Conservation (phyloP, 2,113 vertebrate genomes). For the Podocnemis expansa region DNA sequence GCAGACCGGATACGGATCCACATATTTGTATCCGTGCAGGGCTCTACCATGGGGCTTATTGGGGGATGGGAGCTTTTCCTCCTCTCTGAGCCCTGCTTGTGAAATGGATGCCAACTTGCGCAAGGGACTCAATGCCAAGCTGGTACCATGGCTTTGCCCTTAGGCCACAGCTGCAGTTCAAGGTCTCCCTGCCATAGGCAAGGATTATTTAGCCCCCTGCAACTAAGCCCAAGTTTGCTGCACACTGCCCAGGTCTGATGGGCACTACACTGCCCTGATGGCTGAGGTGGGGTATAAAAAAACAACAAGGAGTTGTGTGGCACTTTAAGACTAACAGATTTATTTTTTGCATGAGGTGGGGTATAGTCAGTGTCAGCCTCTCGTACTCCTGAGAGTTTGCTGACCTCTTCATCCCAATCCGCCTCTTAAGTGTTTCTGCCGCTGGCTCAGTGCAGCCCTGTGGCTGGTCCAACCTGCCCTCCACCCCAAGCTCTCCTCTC, state of each 20-base stretch:
- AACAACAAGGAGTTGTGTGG: no score
- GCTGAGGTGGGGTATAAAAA: rapidly evolving
- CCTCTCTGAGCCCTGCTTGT: not conserved
- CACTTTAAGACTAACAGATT: no score
- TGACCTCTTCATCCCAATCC: not conserved
- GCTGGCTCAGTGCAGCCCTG: not conserved
- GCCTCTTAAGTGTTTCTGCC: not conserved
- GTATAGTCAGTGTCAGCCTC: not conserved
- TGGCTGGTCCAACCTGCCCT: not conserved
- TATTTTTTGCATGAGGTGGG: no score
- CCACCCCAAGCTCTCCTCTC: no score
- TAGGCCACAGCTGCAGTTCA: not conserved
- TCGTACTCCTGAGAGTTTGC: not conserved
- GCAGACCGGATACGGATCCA: no score
- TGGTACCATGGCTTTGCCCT: not conserved
- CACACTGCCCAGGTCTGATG: not conserved
- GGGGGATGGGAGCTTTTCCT: not conserved
- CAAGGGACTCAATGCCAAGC: not conserved
- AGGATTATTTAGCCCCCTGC: not conserved
- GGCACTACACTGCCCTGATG: not conserved
- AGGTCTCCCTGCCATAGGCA: rapidly evolving
- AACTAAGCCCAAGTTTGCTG: not conserved
- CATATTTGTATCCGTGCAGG: no score
- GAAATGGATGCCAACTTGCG: not conserved
- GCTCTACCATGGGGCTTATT: no score